Conservation (phyloP, 2,888 invertebrate genomes). For the Danaus chrysippus region DNA sequence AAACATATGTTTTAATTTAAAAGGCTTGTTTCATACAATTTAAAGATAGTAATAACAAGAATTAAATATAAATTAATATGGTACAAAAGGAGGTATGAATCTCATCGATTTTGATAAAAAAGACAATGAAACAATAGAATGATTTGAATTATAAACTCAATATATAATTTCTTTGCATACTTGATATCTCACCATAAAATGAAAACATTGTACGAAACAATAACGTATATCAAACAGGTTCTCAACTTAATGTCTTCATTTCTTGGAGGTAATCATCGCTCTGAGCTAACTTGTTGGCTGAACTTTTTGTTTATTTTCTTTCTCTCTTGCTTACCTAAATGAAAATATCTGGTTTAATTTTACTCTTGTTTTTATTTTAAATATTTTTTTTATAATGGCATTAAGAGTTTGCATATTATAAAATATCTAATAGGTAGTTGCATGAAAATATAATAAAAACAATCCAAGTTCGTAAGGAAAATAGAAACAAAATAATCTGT, state of each 20-base stretch:
- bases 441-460: background rate
- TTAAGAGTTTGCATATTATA: too few species aligned
- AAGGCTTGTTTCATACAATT: too few species aligned
- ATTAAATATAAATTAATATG: too few species aligned
- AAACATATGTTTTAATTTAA: background rate
- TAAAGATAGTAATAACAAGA: too few species aligned
- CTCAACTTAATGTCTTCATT: constrained; percentile 66
- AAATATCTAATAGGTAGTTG: background rate
- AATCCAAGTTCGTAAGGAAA: background rate
- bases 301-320: background rate
- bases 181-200: background rate
- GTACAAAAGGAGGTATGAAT: too few species aligned
- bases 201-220: constrained; percentile 32
- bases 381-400: background rate
- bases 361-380: background rate
- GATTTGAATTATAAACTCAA: too few species aligned
- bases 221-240: constrained; percentile 37
- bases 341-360: too few species aligned
- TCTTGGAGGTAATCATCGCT: constrained; percentile 8
- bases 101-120: too few species aligned
- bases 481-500: constrained; percentile 1
- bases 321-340: background rate
- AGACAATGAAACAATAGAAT: too few species aligned
- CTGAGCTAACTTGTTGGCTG: constrained; percentile 5
- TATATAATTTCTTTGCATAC: constrained; percentile 43